phyloP scores from a whole-genome alignment of 2,888 invertebrate species.

The Drosophila paracracens region DNA sequence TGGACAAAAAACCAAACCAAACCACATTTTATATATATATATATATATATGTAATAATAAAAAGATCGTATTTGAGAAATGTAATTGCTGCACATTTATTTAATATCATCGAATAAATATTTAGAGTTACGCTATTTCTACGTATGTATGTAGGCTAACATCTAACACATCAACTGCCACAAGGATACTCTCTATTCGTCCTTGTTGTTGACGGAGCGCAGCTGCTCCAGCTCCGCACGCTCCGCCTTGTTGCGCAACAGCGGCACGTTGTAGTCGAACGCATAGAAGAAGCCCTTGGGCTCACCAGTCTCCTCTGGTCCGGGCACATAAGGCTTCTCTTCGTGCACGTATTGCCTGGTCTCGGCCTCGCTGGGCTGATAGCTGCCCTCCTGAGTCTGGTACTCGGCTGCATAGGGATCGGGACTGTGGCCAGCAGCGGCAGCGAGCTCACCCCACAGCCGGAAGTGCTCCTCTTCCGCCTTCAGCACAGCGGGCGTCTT shows the following conservation, averaged over 20 bases:
- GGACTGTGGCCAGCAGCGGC: constrained; percentile 86
- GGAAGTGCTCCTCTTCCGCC: constrained; percentile 89
- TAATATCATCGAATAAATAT: constrained; percentile 65
- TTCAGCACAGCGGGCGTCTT: constrained; percentile 90
- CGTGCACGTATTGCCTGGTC: constrained; percentile 80
- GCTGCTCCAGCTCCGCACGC: constrained; percentile 81
- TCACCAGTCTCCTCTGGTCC: constrained; percentile 86
- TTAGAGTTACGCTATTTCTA: constrained; percentile 61
- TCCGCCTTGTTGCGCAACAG: constrained; percentile 83
- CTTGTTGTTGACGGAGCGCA: constrained; percentile 81
- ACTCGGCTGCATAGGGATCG: constrained; percentile 84
- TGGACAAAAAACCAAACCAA: constrained; percentile 48
- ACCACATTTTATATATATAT: constrained; percentile 70
- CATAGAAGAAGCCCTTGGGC: constrained; percentile 91
- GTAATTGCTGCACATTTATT: constrained; percentile 57
- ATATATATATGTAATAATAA: constrained; percentile 60
- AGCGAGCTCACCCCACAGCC: constrained; percentile 89
- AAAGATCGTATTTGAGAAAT: constrained; percentile 62
- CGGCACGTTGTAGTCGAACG: constrained; percentile 89
- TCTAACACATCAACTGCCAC: constrained; percentile 12
- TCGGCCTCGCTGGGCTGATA: constrained; percentile 78
- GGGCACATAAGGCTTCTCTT: constrained; percentile 83
- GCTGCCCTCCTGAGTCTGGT: constrained; percentile 77
- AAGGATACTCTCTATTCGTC: constrained; percentile 61
- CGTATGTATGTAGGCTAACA: constrained; percentile 21